phyloP scores from a whole-genome alignment of 1,140 invertebrate species.

The Drosophila cardini region DNA sequence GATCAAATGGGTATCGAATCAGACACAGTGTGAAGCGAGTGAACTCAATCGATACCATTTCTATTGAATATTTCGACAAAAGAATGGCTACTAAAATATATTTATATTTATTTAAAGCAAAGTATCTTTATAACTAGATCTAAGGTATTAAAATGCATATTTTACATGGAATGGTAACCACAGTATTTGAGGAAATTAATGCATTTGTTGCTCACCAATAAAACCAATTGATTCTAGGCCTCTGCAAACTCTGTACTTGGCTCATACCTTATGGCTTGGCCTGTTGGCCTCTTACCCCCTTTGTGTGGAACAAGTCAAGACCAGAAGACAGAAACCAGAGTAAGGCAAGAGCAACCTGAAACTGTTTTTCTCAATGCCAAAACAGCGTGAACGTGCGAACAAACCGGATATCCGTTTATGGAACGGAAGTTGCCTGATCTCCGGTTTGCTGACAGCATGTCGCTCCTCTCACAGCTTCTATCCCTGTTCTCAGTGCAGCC shows the following conservation, averaged over 20 bases:
- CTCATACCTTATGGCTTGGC: background rate
- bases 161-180: background rate
- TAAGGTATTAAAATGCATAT: background rate
- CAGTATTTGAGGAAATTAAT: background rate
- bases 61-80: too few relatives aligned
- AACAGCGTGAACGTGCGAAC: constrained; percentile 77
- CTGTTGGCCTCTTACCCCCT: background rate
- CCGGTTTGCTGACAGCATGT: constrained; percentile 65
- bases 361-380: constrained; percentile 34
- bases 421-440: constrained; percentile 78
- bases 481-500: background rate
- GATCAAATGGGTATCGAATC: too few relatives aligned
- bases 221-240: background rate
- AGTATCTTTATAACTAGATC: too few relatives aligned
- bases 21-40: too few relatives aligned
- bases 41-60: too few relatives aligned
- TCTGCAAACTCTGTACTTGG: background rate
- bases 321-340: background rate
- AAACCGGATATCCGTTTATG: constrained; percentile 77
- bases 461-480: background rate
- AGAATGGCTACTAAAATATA: too few relatives aligned
- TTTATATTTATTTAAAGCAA: too few relatives aligned
- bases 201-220: background rate
- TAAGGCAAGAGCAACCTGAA: constrained; percentile 2
- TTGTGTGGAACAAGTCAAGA: background rate